These are phyloP conservation scores for Netelia inedita DNA, from an alignment of 2,888 invertebrate species.

Conservation along the genomic window DNA sequence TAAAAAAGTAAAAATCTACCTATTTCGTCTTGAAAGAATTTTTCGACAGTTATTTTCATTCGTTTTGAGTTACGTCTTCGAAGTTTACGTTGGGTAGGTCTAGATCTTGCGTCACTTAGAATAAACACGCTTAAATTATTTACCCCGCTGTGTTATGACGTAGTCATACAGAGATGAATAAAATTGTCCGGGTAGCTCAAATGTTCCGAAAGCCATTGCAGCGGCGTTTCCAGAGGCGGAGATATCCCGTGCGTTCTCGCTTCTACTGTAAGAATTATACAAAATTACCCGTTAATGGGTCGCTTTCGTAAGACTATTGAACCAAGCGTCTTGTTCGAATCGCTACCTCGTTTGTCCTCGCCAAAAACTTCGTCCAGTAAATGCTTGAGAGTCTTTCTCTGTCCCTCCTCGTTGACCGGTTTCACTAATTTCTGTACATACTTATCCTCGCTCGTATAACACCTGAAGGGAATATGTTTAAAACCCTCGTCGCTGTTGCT, in stretches of 20 bases:
- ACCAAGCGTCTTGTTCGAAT: too few species aligned
- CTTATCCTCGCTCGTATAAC: conserved; percentile 90
- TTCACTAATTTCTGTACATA: conserved; percentile 92
- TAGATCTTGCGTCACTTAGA: not conserved
- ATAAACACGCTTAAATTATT: conserved; percentile 20
- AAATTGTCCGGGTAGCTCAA: conserved; percentile 99
- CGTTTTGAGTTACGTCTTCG: conserved; percentile 35
- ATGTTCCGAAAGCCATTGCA: conserved; percentile 99
- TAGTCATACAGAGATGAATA: conserved; percentile 91
- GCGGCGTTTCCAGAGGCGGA: conserved; percentile 94
- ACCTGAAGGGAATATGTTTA: conserved; percentile 95
- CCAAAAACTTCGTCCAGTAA: conserved; percentile 90
- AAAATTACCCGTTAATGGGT: not conserved
- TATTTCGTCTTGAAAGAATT: conserved; percentile 45
- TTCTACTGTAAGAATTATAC: conserved; percentile 87
- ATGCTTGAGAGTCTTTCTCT: conserved; percentile 90
- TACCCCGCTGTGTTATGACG: conserved; percentile 76
- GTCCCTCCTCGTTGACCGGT: conserved; percentile 91
- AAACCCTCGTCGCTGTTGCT: conserved; percentile 92
- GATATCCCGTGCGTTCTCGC: conserved; percentile 96
- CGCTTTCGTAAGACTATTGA: not conserved
- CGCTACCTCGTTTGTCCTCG: conserved; percentile 79
- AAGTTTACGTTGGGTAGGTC: conserved; percentile 47
- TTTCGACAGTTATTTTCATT: conserved; percentile 10
- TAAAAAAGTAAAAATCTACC: conserved; percentile 74